Conservation (phyloP, 2,113 vertebrate species). For the Ictalurus punctatus region DNA sequence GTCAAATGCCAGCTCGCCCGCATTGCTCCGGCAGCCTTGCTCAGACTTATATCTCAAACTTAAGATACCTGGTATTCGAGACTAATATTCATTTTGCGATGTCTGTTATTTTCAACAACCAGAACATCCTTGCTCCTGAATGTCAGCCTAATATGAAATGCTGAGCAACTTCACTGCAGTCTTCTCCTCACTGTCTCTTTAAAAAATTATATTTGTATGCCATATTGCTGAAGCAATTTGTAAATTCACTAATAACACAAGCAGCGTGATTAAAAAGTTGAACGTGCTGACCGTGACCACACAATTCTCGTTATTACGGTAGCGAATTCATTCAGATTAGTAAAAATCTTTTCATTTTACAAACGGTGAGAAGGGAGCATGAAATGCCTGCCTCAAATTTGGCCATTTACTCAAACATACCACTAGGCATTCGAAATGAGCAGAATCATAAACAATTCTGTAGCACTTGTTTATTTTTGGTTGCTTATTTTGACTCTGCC, state of each 20-base stretch:
- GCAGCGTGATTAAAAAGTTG: not conserved
- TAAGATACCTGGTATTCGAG: not conserved
- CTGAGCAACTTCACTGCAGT: not conserved
- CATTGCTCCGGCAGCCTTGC: too few species aligned
- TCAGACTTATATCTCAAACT: not conserved
- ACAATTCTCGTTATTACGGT: not conserved
- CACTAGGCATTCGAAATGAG: not conserved
- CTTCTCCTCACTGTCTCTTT: not conserved
- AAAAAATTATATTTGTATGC: not conserved
- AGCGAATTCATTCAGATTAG: not conserved
- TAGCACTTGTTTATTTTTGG: not conserved
- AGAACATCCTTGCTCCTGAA: not conserved
- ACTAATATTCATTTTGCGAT: not conserved
- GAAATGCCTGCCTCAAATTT: not conserved
- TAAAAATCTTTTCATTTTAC: not conserved
- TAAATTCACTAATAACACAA: not conserved
- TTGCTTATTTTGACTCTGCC: not conserved
- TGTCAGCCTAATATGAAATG: not conserved
- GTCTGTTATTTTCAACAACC: not conserved
- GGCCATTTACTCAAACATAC: not conserved
- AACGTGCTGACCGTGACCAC: not conserved
- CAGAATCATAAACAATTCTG: not conserved
- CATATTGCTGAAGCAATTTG: not conserved
- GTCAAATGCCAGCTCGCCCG: too few species aligned
- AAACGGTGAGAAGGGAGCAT: not conserved